These are phyloP conservation scores for Pholis gunnellus DNA, from an alignment of 2,113 vertebrate species.

Conservation along the genomic window DNA sequence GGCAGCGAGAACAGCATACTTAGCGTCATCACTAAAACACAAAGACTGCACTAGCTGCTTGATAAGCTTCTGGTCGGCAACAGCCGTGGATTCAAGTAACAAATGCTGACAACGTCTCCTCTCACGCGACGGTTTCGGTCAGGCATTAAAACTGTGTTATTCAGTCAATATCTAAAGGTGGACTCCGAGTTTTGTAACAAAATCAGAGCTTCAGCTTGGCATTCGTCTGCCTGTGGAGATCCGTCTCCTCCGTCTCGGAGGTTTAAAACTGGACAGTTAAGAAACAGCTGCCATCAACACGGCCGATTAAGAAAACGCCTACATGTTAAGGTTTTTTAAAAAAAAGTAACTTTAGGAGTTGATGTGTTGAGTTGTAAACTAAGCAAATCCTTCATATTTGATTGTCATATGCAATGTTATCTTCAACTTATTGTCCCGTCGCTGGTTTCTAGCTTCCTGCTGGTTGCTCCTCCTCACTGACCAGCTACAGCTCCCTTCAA, in stretches of 20 bases:
- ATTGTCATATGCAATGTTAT: slow-evolving; percentile 69
- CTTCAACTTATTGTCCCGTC: slow-evolving; percentile 17
- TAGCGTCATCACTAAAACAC: slow-evolving; percentile 16
- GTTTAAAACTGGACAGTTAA: not conserved
- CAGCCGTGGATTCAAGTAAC: slow-evolving; percentile 47
- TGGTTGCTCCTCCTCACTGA: slow-evolving; percentile 12
- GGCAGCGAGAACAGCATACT: not conserved
- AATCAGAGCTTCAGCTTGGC: slow-evolving; percentile 1
- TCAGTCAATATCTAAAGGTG: slow-evolving; percentile 20
- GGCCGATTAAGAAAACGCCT: not conserved
- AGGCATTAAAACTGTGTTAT: not conserved
- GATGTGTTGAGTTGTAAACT: slow-evolving; percentile 20
- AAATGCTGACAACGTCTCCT: not conserved
- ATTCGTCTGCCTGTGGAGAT: not conserved
- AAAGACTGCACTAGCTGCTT: slow-evolving; percentile 2
- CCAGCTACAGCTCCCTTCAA: slow-evolving; percentile 11
- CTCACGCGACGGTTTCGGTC: not conserved
- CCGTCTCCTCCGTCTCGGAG: not conserved
- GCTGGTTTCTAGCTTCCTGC: not conserved
- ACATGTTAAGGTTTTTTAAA: slow-evolving; percentile 6
- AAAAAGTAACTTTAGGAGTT: slow-evolving; percentile 17
- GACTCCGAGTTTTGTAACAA: not conserved
- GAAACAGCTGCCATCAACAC: not conserved
- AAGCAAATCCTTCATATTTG: slow-evolving; percentile 42
- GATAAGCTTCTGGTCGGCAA: slow-evolving; percentile 24